phyloP scores from a whole-genome alignment of 1,140 invertebrate species.

The Pseudobourletiella spinata region DNA sequence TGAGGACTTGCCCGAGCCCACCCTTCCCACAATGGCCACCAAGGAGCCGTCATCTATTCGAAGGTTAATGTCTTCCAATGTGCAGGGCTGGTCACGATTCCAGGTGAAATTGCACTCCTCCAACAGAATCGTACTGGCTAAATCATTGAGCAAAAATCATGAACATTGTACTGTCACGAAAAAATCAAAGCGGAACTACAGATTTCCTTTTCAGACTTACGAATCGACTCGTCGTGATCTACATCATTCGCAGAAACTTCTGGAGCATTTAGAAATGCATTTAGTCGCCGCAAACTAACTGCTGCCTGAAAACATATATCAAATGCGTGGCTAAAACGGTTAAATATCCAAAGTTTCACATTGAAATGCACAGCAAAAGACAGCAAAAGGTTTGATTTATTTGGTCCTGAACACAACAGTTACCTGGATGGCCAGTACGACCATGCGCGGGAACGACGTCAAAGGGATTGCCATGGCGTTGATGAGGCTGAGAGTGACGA shows the following conservation, averaged over 20 bases:
- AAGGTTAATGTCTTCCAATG: conserved; percentile 39
- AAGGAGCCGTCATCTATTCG: conserved; percentile 41
- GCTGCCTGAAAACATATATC: too few relatives aligned
- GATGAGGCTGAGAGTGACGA: conserved; percentile 11
- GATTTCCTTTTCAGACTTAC: too few relatives aligned
- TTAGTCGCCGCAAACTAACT: conserved; percentile 39
- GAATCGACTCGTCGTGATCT: conserved; percentile 23
- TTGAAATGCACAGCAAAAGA: too few relatives aligned
- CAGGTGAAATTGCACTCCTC: conserved; percentile 68
- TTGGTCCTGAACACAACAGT: too few relatives aligned
- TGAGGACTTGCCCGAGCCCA: too few relatives aligned
- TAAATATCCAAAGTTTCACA: too few relatives aligned
- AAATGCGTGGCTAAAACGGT: too few relatives aligned
- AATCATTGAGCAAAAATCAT: too few relatives aligned
- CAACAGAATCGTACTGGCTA: conserved; percentile 60
- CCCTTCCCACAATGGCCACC: conserved; percentile 48
- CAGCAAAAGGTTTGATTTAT: too few relatives aligned
- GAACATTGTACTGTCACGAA: too few relatives aligned
- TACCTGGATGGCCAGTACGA: conserved; percentile 41
- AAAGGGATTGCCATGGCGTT: conserved; percentile 50
- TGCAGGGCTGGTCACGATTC: conserved; percentile 40
- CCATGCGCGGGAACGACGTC: conserved; percentile 9
- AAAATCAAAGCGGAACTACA: too few relatives aligned
- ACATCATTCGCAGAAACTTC: conserved; percentile 37
- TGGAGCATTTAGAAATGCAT: conserved; percentile 39